Base-by-base conservation (phyloP, 1,140 invertebrate species). In the Chironomus striatipennis region DNA sequence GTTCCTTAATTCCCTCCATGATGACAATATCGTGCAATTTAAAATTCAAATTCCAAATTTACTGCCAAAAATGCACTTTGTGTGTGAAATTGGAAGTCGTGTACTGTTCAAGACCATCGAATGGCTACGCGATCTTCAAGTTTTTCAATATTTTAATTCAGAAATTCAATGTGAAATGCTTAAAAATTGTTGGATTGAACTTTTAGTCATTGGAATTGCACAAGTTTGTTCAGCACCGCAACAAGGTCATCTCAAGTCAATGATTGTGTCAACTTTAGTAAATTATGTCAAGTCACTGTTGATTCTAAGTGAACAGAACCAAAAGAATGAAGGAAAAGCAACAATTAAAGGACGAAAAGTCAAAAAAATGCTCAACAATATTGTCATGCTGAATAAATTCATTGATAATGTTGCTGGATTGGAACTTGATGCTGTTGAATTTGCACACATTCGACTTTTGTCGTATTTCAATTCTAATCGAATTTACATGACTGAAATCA, bases 201-300 rank as follows among this genome's bases (percentile, higher is more conserved):
- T 99, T 74, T 96, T 99, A 83, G 90, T 92, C 3, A 85, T 99
- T 17, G 96, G 96, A 7, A 85, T 99, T 75, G 91, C 94, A 1
- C 95, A 98, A 82, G 18, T 18, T 4, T 9, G 17, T 10, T 10
- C n/a, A 6, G 20, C 65, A 20, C 8, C 65, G 20, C 20, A 18
- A 70, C 65, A 70, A 70, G 17, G 15, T 18, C 20, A 70, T 70
- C 18, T 70, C 9, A 70, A 70, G 17, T 18, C 65, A 70, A 70
- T 70, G 65, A 70, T 70, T 12, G 6, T 70, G 7, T 70, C 65
- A 20, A 21, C 65, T 20, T 18, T 70, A 3, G 18, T 21, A 3
- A 70, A 70, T 21, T 70, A 20, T 21, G 65, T 70, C 65, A 70
- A 70, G 18, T 70, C 65, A 12, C 10, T 70, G 10, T 9, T 70